phyloP scores from a whole-genome alignment of 2,113 vertebrate species.

The Montifringilla adamsi region DNA sequence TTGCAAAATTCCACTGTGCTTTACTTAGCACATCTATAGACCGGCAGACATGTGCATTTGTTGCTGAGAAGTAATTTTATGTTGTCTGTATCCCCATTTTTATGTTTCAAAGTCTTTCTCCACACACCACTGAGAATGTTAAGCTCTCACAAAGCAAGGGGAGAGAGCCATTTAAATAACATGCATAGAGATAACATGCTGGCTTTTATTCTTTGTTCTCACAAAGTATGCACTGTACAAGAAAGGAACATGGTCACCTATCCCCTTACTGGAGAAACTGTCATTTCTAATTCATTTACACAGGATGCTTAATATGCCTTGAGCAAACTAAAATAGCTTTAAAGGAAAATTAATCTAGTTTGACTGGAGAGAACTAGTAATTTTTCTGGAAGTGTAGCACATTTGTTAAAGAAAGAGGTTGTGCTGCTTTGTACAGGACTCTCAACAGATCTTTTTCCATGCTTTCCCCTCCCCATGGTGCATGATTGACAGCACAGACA shows the following conservation, averaged over 20 bases:
- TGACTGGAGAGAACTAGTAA: constrained; percentile 20
- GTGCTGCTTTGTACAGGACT: neutral
- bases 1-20: constrained; percentile 48
- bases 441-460: neutral
- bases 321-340: constrained; percentile 48
- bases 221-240: constrained; percentile 24
- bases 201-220: constrained; percentile 61
- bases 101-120: constrained; percentile 45
- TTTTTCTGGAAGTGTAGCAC: constrained; percentile 25
- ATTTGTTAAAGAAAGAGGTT: constrained; percentile 18
- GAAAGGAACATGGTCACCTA: constrained; percentile 57
- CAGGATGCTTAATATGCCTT: constrained; percentile 42
- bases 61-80: constrained; percentile 63
- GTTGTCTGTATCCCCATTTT: constrained; percentile 61
- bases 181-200: constrained; percentile 51
- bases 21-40: constrained; percentile 37
- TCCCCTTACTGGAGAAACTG: constrained; percentile 47
- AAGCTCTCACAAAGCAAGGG: constrained; percentile 31
- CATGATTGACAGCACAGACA: neutral
- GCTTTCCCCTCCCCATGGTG: neutral
- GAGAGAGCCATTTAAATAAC: constrained; percentile 48
- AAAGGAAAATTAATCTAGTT: constrained; percentile 58
- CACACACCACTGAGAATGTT: constrained; percentile 40
- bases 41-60: constrained; percentile 8
- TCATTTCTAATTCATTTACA: constrained; percentile 63